Evolutionary conservation across 2,113 vertebrate species (phyloP), one percentile per base, ranked within the genome.

Genomic region (Salvelinus namaycush): DNA sequence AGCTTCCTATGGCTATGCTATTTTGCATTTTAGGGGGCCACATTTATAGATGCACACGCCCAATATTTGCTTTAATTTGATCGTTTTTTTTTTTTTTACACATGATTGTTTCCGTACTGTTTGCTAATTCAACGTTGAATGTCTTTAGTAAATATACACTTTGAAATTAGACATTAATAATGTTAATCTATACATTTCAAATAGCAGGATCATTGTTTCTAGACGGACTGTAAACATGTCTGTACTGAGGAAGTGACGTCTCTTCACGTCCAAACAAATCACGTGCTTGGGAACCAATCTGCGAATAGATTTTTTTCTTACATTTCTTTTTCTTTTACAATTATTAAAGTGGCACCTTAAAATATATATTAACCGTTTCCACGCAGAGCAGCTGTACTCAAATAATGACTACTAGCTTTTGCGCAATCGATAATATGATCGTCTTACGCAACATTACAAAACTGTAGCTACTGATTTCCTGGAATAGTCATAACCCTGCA

Each of bases 1-100:
- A 62, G 24, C 26, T 11, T 67, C 22, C 12, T n/a, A 16, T n/a
- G 57, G 59, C 59, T 62, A 62, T 22, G 20, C 20, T 4, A 16
- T 54, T 54, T 4, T 18, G 51, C 12, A 5, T 54, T 54, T 14
- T 14, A 54, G 60, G 72, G 59, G 72, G 18, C 39, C 31, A 26
- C n/a, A 71, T 48, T 74, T 65, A 12, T 29, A 5, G 72, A 18
- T 14, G 72, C 72, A 74, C 72, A 51, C 9, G n/a, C n/a, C n/a
- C 6, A 62, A n/a, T 5, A 22, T n/a, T 62, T 7, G 16, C n/a
- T 22, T 16, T 62, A 13, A 44, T 22, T 24, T 12, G 26, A 1
- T 64, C 9, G 20, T 1, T 31, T 31, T 0, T 20, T 5, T 64
- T 1, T 3, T 7, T n/a, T 20, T 22, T 13, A 20, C 6, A 64